These are phyloP conservation scores for Hemiprocne comata DNA, from an alignment of 2,113 vertebrate genomes.

Conservation along the genomic window DNA sequence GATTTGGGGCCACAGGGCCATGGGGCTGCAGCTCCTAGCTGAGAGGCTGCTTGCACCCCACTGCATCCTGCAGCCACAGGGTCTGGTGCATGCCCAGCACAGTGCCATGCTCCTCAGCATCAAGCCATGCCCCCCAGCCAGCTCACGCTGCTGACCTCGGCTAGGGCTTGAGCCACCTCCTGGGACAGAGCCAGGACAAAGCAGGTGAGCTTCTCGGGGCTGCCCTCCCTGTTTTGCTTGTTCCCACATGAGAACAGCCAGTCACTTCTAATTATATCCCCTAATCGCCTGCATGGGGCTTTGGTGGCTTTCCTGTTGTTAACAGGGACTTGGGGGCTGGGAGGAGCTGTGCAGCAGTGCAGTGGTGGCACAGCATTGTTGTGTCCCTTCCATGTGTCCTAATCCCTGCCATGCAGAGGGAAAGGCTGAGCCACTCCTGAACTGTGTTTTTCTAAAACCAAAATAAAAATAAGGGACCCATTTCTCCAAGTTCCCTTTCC, in stretches of 20 bases:
- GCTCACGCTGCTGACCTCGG: background rate
- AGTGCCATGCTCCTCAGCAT: background rate
- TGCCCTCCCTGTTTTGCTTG: background rate
- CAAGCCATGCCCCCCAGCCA: background rate
- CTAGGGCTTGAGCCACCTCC: background rate
- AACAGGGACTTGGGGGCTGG: background rate
- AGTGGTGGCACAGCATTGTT: background rate
- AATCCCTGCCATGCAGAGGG: fast-evolving
- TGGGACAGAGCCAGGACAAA: background rate
- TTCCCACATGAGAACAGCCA: background rate
- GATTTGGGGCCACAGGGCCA: background rate
- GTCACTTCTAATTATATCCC: background rate
- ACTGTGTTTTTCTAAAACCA: background rate
- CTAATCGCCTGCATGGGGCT: background rate
- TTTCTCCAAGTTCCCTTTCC: background rate
- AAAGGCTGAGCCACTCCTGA: background rate
- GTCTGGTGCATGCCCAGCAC: fast-evolving
- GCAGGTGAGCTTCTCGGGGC: background rate
- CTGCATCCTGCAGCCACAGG: background rate
- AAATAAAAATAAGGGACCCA: background rate
- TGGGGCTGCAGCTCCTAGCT: background rate
- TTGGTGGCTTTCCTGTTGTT: background rate
- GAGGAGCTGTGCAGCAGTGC: fast-evolving
- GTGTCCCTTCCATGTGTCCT: background rate
- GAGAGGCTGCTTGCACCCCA: fast-evolving